Base-by-base conservation (phyloP, 2,888 invertebrate genomes). In the Eilema sororculum region DNA sequence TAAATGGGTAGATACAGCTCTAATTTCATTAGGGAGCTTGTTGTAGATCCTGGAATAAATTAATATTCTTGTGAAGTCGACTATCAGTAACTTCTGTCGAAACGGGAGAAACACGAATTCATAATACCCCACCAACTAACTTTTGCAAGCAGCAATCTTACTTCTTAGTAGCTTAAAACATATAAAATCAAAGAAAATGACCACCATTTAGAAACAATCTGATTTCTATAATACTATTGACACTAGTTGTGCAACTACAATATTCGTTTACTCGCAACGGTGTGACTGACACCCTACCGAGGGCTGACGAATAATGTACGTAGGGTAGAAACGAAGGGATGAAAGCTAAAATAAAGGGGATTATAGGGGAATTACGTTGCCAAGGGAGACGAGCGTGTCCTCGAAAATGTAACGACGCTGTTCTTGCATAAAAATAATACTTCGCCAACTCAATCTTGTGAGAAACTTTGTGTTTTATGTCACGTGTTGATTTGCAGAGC, bases 311-410 rank as follows among this genome's bases (percentile, higher is more conserved):
- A 86, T 89, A 89, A 85, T 84, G 78, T 79, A 52, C 70, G 81
- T 78, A 79, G 81, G 85, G 89, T 86, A 86, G 84, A 77, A 73
- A 77, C 81, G 83, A 87, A 90, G 91, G 93, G 89, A 89, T 86
- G 87, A 86, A 86, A 86, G 89, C 87, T 90, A 89, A 91, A 93
- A 91, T 91, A 90, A 92, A 92, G 90, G 93, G 93, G 91, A 92
- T 92, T 92, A 91, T 84, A 84, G 86, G 87, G 88, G 89, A 89
- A 92, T 92, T 89, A 88, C 88, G 94, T 94, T 87, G 84, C 89
- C 84, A 90, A 88, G 82, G 75, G 89, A 86, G 80, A 90, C 83
- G 88, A 25, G 86, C 86, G 77, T 78, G 81, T 77, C 85, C 74
- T 75, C 74, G 57, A 71, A 78, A 65, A 72, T 71, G 68, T 73